Percentiles rank a stretch among this genome's conserved stretches.
Conservation (phyloP, 1,140 invertebrate species). For the Drosophila pruinosa region DNA sequence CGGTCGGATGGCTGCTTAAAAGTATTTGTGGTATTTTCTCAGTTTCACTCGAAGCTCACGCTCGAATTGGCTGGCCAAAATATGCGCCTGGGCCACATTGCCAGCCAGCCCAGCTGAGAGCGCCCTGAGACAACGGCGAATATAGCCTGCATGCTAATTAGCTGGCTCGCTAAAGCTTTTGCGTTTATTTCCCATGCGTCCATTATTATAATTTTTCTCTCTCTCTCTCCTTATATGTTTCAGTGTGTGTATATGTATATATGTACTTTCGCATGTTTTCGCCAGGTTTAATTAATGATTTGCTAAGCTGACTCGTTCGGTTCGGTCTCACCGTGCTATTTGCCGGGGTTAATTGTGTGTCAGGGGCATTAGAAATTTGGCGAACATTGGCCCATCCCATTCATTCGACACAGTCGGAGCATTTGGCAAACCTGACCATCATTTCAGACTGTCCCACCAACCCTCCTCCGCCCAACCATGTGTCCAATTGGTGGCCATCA, state of each 20-base stretch:
- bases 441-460: neutral
- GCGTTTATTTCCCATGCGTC: conserved; percentile 67
- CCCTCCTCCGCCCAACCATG: neutral
- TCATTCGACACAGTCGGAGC: neutral
- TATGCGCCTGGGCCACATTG: conserved; percentile 1
- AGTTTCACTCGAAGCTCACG: conserved; percentile 26
- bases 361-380: conserved; percentile 52
- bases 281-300: conserved; percentile 75
- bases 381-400: conserved; percentile 14
- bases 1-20: neutral
- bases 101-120: neutral
- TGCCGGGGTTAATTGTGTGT: conserved; percentile 70
- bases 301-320: conserved; percentile 59
- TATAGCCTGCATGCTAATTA: conserved; percentile 63
- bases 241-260: conserved; percentile 33
- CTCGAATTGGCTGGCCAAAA: conserved; percentile 22
- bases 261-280: conserved; percentile 55
- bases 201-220: conserved; percentile 68
- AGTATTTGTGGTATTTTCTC: conserved; percentile 28
- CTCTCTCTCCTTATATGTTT: conserved; percentile 10
- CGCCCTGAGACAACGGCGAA: neutral
- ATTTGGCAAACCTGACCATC: conserved; percentile 1
- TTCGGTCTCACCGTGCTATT: conserved; percentile 16
- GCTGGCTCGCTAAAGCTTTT: conserved; percentile 46
- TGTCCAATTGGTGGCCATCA: conserved; percentile 45